These are phyloP conservation scores for Centropus bengalensis DNA, from an alignment of 2,113 vertebrate species.

Conservation along the genomic window DNA sequence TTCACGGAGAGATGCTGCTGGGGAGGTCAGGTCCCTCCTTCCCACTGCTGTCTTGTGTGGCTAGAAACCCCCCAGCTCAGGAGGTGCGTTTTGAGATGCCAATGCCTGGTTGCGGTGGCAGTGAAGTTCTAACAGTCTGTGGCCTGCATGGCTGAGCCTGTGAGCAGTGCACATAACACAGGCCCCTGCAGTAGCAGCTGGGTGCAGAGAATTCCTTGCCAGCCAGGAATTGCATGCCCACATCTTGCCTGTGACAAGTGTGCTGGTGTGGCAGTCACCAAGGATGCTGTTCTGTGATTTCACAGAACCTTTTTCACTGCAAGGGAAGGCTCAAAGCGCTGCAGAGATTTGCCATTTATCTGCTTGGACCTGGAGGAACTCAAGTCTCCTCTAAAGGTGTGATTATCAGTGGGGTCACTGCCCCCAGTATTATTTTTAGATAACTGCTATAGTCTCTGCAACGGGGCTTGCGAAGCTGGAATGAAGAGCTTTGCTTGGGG, in stretches of 20 bases:
- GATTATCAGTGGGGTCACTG: constrained; percentile 1
- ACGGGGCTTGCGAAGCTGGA: neutral
- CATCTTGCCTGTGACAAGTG: neutral
- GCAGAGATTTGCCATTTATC: neutral
- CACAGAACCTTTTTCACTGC: neutral
- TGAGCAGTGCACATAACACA: neutral
- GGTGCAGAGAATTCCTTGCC: neutral
- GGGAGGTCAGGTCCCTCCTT: neutral
- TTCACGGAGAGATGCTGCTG: neutral
- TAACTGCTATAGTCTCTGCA: neutral
- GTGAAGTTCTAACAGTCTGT: fast-evolving
- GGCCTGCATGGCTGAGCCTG: neutral
- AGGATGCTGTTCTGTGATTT: neutral
- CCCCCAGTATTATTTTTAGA: constrained; percentile 17
- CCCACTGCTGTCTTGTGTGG: neutral
- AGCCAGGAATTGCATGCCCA: neutral
- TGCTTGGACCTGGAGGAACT: neutral
- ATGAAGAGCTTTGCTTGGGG: neutral
- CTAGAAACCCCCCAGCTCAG: neutral
- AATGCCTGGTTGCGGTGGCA: neutral
- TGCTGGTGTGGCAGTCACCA: neutral
- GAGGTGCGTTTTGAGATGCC: neutral
- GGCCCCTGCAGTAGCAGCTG: constrained; percentile 11
- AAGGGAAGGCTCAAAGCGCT: neutral
- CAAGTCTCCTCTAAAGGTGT: neutral